Evolutionary conservation across 1,140 invertebrate species (phyloP).

Genomic region (Plutomurus gul): DNA sequence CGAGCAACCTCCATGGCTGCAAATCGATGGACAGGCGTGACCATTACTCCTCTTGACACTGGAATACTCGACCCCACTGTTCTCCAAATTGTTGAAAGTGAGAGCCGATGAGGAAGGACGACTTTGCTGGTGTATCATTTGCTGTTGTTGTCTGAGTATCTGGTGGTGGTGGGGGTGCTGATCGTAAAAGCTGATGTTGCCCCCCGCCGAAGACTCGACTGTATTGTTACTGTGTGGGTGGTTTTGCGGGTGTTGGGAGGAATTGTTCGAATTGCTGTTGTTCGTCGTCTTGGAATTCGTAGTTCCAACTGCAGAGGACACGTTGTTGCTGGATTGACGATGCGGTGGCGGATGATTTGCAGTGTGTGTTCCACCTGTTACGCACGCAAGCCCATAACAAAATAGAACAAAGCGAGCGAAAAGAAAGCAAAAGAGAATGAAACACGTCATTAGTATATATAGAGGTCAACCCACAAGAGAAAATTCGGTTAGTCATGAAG

Average conservation of each 20-base stretch:
- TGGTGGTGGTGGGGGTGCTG: neutral
- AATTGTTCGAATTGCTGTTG: neutral
- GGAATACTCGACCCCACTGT: neutral
- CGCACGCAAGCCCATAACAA: neutral
- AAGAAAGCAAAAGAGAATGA: too few species aligned
- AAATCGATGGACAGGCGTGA: slow-evolving; percentile 5
- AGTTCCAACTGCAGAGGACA: neutral
- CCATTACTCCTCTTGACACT: neutral
- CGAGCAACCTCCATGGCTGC: neutral
- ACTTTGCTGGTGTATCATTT: neutral
- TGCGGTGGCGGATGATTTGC: neutral
- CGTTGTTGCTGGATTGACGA: neutral
- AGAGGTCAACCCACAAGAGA: too few species aligned
- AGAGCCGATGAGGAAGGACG: neutral
- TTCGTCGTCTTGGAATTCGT: too few species aligned
- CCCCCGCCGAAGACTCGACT: neutral
- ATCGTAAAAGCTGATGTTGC: neutral
- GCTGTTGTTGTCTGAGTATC: neutral
- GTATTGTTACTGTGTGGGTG: too few species aligned
- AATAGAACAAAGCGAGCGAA: too few species aligned
- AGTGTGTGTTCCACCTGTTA: neutral
- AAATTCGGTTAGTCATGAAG: too few species aligned
- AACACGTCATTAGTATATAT: too few species aligned
- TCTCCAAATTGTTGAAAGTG: neutral
- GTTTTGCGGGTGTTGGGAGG: neutral